Base-by-base conservation (phyloP, 1,140 invertebrate species). In the Aphelinus certus region DNA sequence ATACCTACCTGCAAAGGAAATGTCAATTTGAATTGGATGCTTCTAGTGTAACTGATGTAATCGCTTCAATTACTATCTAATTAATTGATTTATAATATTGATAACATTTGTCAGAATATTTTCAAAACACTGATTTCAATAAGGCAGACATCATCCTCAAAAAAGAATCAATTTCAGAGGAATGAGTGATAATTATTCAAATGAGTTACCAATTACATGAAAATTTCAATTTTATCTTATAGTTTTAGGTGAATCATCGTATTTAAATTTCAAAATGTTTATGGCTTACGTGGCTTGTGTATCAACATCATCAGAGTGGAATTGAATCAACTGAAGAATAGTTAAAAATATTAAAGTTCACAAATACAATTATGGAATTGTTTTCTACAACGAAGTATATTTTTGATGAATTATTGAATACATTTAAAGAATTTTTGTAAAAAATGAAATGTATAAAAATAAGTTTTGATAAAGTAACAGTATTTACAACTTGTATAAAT, bases 401-500 rank as follows among this genome's bases (percentile, higher is more conserved):
- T 76, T 76, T 76, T 67, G 58, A 76, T 56, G 43, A 71, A 65
- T 76, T n/a, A 61, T 65, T 43, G 9, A 64, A 66, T 53, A 47
- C 67, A n/a, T 67, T 49, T 6, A 76, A 9, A 68, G 9, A 72
- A 76, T 67, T 42, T 76, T 67, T 68, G 49, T 62, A 76, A 65
- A 71, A 75, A 63, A 75, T 55, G 47, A 62, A 46, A 73, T 64
- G 55, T 51, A 60, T 43, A 45, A 47, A 57, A 71, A 70, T 58
- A 66, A 72, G 46, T 68, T 71, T 76, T 68, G 49, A 76, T 68
- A 60, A 55, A 71, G 51, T 57, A 67, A 71, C 63, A 76, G 58
- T 76, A 76, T 76, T 62, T 76, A 76, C 69, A 76, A 47, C 69
- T 67, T 76, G 68, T 66, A 62, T 67, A 71, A 71, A 66, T 53